These are phyloP conservation scores for Meta bourneti DNA, from an alignment of 2,888 invertebrate genomes.

Conservation along the genomic window DNA sequence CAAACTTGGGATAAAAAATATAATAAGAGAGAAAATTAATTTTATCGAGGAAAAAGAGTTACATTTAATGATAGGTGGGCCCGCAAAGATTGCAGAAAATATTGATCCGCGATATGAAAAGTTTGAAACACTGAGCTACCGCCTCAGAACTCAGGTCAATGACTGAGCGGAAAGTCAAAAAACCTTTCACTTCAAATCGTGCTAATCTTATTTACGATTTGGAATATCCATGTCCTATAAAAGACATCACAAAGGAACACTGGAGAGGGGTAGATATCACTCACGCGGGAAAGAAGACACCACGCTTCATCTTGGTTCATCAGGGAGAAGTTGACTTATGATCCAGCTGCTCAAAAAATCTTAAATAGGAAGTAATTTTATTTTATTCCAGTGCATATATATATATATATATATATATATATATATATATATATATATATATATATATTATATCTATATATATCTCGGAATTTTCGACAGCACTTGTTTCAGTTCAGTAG, in stretches of 20 bases:
- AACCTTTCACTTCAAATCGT: not conserved
- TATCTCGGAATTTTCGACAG: not conserved
- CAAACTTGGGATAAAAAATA: too few species aligned
- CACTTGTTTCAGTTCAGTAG: not conserved
- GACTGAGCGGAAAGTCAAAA: conserved; percentile 12
- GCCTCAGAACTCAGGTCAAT: conserved; percentile 2
- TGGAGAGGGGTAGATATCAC: not conserved
- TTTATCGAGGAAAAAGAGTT: too few species aligned
- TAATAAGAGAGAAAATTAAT: too few species aligned
- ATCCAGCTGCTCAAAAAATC: not conserved
- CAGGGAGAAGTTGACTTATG: not conserved
- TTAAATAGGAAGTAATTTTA: not conserved
- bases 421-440: too few species aligned
- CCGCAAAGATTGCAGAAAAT: too few species aligned
- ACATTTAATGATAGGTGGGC: too few species aligned
- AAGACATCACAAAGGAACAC: not conserved
- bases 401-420: too few species aligned
- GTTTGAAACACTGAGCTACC: too few species aligned
- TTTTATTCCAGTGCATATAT: not conserved
- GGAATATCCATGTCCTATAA: not conserved
- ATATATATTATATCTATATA: not conserved
- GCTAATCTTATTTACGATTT: not conserved
- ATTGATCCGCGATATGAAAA: too few species aligned
- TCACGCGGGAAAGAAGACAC: too few species aligned
- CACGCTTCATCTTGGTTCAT: not conserved